Base-by-base conservation (phyloP, 2,113 vertebrate species). In the Fregetta grallaria region DNA sequence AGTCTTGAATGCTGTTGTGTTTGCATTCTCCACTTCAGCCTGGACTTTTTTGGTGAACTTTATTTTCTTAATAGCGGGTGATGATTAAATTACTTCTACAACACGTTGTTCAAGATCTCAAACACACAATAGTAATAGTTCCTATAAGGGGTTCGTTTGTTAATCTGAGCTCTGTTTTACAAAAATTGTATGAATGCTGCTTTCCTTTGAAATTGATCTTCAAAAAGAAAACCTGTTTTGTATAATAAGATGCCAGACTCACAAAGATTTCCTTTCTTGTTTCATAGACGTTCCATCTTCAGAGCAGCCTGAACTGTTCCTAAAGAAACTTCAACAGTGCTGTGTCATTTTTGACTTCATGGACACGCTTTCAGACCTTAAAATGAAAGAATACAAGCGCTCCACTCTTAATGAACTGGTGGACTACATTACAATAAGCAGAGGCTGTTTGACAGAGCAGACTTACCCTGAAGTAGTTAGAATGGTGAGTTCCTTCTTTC, bases 311-410 rank as follows among this genome's bases (percentile, higher is more conserved):
- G 99, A 99, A 98, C 99, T 99, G 98, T 99, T 99, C 99, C 98
- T 99, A 98, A 99, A 99, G 99, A 99, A 99, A 98, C 99, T 99
- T 98, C 99, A 99, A 98, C 99, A 99, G 99, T 99, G 99, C 98
- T 99, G 99, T 98, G 99, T 99, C 74, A 98, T 99, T 98, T 99
- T 99, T 98, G 99, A 99, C 99, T 99, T 99, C 98, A 99, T 99
- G 99, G 99, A 99, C 99, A 99, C 99, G 94, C 98, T 99, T 98
- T 99, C 99, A 91, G 99, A 99, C 98, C 99, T 99, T 98, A 99
- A 99, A 99, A 99, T 99, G 99, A 99, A 99, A 99, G 99, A 99
- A 98, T 99, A 99, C 98, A 99, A 99, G 98, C 99, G 99, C 97
- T 99, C 99, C 98, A 99, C 99, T 96, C 99, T 99, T 98, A 99